These are phyloP conservation scores for Motacilla alba DNA, from an alignment of 2,113 vertebrate species.

Conservation along the genomic window DNA sequence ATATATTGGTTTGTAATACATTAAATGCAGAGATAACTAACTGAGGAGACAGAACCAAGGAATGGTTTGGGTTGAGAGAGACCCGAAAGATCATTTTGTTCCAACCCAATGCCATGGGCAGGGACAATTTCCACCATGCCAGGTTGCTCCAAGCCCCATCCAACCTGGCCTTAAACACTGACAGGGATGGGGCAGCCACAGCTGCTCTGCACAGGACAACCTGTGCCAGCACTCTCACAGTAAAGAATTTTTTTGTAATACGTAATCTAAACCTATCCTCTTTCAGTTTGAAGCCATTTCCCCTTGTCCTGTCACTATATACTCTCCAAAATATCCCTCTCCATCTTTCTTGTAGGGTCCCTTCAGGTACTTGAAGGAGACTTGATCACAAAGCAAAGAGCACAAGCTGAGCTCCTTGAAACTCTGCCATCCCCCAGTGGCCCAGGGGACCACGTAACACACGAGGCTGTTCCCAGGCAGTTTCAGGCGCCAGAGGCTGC, in stretches of 20 bases:
- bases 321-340: background rate
- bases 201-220: background rate
- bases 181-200: background rate
- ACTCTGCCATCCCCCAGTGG: background rate
- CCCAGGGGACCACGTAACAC: background rate
- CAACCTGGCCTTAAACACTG: background rate
- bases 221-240: background rate
- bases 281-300: background rate
- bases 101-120: background rate
- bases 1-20: accelerated
- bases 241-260: background rate
- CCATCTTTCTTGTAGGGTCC: background rate
- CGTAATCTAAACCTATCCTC: background rate
- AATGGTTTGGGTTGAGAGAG: background rate
- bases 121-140: background rate
- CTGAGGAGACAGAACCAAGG: background rate
- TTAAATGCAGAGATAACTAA: background rate
- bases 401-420: accelerated
- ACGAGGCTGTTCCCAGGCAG: accelerated
- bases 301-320: background rate
- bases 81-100: background rate
- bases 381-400: background rate
- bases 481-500: background rate
- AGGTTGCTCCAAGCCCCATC: background rate
- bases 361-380: background rate